phyloP scores from a whole-genome alignment of 2,113 vertebrate species.

The Oncorhynchus masou region DNA sequence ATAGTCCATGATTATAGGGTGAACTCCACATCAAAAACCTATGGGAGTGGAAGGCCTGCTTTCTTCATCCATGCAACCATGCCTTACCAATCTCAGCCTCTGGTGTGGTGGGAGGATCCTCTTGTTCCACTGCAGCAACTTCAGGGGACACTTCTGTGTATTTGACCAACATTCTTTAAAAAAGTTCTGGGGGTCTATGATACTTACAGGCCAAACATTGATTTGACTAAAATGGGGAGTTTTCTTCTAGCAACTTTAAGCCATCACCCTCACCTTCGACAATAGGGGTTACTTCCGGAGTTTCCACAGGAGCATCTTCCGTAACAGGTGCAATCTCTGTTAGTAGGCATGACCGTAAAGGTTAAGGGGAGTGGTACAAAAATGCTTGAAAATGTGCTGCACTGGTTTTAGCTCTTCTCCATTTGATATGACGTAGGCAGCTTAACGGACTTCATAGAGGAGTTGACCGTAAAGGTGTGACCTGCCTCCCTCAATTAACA shows the following conservation, averaged over 20 bases:
- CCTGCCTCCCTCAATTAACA: neutral
- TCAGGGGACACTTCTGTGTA: neutral
- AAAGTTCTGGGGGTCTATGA: neutral
- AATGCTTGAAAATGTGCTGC: neutral
- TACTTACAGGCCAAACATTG: neutral
- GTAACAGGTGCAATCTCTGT: neutral
- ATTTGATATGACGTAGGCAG: neutral
- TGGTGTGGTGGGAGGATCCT: neutral
- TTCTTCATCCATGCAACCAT: conserved; percentile 26
- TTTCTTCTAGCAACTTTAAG: neutral
- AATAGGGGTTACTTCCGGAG: neutral
- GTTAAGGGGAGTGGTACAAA: neutral
- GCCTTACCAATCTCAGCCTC: neutral
- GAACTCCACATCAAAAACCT: neutral
- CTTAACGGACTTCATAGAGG: neutral
- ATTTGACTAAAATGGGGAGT: neutral
- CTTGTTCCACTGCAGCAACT: neutral
- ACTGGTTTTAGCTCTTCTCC: neutral
- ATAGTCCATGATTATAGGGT: conserved; percentile 18
- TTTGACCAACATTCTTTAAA: neutral
- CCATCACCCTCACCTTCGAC: neutral
- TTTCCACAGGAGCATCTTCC: neutral
- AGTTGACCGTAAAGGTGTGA: neutral
- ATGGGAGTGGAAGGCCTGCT: neutral
- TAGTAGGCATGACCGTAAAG: neutral